Conservation (phyloP, 2,888 invertebrate species). For the Chelonus formosanus region DNA sequence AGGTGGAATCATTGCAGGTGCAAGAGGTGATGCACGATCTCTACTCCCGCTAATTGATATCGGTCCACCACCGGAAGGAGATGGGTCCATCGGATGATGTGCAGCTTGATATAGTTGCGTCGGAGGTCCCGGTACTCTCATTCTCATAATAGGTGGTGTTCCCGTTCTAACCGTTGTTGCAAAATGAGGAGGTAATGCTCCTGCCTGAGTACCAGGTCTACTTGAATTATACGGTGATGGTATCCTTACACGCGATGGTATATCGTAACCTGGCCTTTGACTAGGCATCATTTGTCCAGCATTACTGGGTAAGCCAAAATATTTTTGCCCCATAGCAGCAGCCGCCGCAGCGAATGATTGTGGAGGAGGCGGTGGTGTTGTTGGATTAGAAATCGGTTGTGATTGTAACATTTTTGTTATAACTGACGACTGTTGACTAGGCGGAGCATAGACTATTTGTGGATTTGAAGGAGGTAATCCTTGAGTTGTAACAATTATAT, state of each 20-base stretch:
- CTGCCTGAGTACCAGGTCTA: slow-evolving; percentile 41
- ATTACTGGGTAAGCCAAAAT: slow-evolving; percentile 58
- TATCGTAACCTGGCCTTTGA: slow-evolving; percentile 56
- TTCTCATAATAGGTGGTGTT: slow-evolving; percentile 59
- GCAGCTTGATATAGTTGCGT: slow-evolving; percentile 64
- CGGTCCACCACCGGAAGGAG: slow-evolving; percentile 68
- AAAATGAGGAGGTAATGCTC: slow-evolving; percentile 58
- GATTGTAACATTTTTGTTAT: slow-evolving; percentile 73
- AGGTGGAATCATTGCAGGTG: slow-evolving; percentile 62
- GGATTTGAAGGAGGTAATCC: slow-evolving; percentile 49
- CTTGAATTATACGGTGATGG: slow-evolving; percentile 56
- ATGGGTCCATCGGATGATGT: slow-evolving; percentile 68
- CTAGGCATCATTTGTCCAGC: slow-evolving; percentile 55
- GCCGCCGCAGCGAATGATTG: slow-evolving; percentile 63
- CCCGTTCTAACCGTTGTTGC: slow-evolving; percentile 54
- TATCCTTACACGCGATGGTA: slow-evolving; percentile 60
- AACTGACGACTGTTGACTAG: slow-evolving; percentile 67
- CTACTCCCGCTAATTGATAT: slow-evolving; percentile 62
- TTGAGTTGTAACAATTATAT: slow-evolving; percentile 49
- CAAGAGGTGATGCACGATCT: slow-evolving; percentile 52
- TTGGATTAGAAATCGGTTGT: slow-evolving; percentile 57
- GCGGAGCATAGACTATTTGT: slow-evolving; percentile 58
- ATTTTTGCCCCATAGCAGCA: slow-evolving; percentile 64
- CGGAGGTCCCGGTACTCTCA: slow-evolving; percentile 55
- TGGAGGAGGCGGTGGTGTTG: slow-evolving; percentile 38